Percentiles rank a stretch among this genome's conserved stretches.
phyloP scores from a whole-genome alignment of 2,797 vertebrate species.

The Ctenopoma kingsleyae region DNA sequence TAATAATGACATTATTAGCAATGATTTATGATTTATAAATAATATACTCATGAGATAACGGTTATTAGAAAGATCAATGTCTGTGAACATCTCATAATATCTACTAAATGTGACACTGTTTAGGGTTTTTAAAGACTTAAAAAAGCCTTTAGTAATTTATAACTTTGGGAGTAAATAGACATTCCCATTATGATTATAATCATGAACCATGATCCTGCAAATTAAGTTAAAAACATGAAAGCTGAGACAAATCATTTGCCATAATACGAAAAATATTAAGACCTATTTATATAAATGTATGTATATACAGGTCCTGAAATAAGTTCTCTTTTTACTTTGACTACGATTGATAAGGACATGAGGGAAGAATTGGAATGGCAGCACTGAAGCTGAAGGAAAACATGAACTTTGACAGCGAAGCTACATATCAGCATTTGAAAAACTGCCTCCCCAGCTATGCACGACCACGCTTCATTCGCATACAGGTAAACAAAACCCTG shows the following conservation, averaged over 20 bases:
- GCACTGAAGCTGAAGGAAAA: slow-evolving; percentile 84
- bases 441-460: slow-evolving; percentile 87
- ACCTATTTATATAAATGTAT: neutral
- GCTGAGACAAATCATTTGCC: neutral
- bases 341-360: slow-evolving; percentile 81
- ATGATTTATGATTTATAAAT: neutral
- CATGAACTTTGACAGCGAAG: slow-evolving; percentile 82
- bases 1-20: slow-evolving; percentile 56
- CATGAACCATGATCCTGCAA: neutral
- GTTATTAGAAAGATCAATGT: neutral
- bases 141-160: neutral
- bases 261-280: neutral
- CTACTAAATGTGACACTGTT: neutral
- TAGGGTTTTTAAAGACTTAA: neutral
- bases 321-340: slow-evolving; percentile 6
- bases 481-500: slow-evolving; percentile 83
- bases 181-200: no score
- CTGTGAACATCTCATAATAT: neutral
- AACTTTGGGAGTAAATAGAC: neutral
- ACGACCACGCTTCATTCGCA: slow-evolving; percentile 88
- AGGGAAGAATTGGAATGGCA: slow-evolving; percentile 92
- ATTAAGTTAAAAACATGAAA: neutral
- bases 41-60: neutral
- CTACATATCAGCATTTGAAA: slow-evolving; percentile 79
- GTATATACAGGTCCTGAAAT: neutral